Evolutionary conservation across 2,888 invertebrate genomes (phyloP).

Genomic region (Drosophila borealis): DNA sequence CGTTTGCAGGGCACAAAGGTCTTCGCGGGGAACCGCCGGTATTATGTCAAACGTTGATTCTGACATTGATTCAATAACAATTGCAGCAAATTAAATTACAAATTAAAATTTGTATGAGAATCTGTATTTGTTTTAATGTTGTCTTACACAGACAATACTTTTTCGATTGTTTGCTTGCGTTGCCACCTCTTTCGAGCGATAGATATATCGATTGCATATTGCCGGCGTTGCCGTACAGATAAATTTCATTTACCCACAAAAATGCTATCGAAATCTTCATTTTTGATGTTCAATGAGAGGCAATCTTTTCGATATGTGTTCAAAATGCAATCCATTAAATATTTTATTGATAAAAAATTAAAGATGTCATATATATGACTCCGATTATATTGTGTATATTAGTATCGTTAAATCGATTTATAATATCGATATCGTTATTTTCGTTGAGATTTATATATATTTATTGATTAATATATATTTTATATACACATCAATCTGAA

Average conservation of each 20-base stretch:
- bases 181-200: constrained; percentile 31
- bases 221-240: constrained; percentile 26
- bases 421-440: background rate
- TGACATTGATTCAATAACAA: constrained; percentile 7
- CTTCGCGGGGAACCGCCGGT: background rate
- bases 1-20: background rate
- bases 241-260: background rate
- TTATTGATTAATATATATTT: too few species aligned
- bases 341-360: too few species aligned
- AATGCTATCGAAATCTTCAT: background rate
- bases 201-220: constrained; percentile 37
- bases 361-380: background rate
- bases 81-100: background rate
- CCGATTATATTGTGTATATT: too few species aligned
- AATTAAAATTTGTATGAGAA: background rate
- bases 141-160: constrained; percentile 1
- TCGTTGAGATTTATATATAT: background rate
- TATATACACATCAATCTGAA: too few species aligned
- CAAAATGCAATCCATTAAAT: too few species aligned
- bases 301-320: background rate
- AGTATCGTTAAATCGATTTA: background rate
- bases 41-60: background rate
- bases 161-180: constrained; percentile 31
- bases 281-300: background rate
- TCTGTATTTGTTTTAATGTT: background rate